Conservation (phyloP, 2,113 vertebrate genomes). For the Pagrus major region DNA sequence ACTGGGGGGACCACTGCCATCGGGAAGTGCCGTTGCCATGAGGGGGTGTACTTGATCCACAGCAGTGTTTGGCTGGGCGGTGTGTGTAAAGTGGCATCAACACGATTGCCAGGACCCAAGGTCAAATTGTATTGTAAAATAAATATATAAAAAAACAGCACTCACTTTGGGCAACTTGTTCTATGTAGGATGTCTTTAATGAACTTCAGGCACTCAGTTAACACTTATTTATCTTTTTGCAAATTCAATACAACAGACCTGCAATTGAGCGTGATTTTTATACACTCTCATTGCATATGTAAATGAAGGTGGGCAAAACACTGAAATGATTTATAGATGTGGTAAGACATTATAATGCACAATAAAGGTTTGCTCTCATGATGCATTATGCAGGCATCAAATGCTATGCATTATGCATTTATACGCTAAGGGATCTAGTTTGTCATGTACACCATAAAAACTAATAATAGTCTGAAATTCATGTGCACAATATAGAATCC, state of each 20-base stretch:
- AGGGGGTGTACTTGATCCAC: no score
- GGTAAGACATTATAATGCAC: neutral
- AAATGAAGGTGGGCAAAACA: neutral
- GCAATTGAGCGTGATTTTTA: neutral
- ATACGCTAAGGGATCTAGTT: neutral
- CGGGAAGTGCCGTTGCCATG: no score
- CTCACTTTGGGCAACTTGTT: neutral
- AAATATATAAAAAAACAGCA: constrained; percentile 5
- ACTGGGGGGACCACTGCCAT: no score
- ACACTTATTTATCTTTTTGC: neutral
- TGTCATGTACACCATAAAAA: neutral
- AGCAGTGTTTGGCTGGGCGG: no score
- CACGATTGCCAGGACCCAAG: no score
- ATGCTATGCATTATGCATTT: neutral
- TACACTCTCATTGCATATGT: neutral
- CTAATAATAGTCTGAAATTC: neutral
- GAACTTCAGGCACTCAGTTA: neutral
- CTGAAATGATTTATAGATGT: neutral
- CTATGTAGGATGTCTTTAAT: neutral
- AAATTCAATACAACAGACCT: neutral
- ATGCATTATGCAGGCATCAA: neutral
- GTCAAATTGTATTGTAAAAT: constrained; percentile 28
- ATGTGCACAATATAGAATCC: neutral
- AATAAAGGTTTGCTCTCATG: neutral
- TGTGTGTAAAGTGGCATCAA: no score